Base-by-base conservation (phyloP, 2,113 vertebrate genomes). In the Sporophila hypoxantha region DNA sequence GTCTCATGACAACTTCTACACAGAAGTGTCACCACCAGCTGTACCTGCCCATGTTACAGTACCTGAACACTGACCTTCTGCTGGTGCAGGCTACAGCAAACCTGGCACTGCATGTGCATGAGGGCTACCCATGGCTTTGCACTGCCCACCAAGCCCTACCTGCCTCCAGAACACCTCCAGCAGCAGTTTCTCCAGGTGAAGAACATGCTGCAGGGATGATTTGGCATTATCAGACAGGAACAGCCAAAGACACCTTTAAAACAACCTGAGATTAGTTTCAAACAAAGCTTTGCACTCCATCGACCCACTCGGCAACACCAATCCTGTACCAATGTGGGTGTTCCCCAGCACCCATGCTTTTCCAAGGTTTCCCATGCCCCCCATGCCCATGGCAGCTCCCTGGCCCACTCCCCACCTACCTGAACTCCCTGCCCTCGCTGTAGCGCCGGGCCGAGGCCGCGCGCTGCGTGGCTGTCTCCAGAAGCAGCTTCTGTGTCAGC, bases 401-500 rank as follows among this genome's bases (percentile, higher is more conserved):
- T 0, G 0, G 0, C 5, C 56, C 9, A 0, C 3, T 25, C 17
- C n/a, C 15, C 66, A 82, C 96, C 95, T 97, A 99, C 99, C 99
- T 99, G 98, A 98, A 98, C 95, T 99, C 98, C 82, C 96, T 97
- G 68, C 96, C 97, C 89, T 99, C 99, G 76, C 98, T 98, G 96
- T 97, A 98, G 92, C 98, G 97, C 47, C 97, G 95, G 39, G 96
- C 95, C 3, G 82, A 95, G 70, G 97, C 91, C 14, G 97, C 96
- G 3, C 98, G 97, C 29, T 98, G 98, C 2, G 97, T 91, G 6
- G 97, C 96, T 0, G 97, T 98, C 95, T 99, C 99, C 97, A 98
- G 95, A 2, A 98, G 97, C 82, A 99, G 97, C 96, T 98, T 98
- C 96, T 98, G 98, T 2, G 98, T 97, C 42, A 99, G 97, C 90